A percentile compares a stretch with the other conserved stretches of the same genome.
Evolutionary conservation across 1,140 invertebrate genomes (phyloP).

Genomic region (Halictus rubicundus): DNA sequence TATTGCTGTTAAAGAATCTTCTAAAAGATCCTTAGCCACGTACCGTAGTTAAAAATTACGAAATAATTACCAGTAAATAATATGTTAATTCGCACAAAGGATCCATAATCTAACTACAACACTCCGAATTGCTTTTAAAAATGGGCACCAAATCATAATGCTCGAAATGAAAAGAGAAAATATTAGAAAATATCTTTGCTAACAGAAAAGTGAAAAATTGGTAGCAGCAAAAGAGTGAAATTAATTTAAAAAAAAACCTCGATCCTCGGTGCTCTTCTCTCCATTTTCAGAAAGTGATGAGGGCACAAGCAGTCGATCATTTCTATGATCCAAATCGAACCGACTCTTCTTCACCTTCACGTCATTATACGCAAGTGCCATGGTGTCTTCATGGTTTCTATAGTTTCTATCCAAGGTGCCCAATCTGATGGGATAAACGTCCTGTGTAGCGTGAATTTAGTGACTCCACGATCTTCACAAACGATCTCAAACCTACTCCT

Average conservation of each 20-base stretch:
- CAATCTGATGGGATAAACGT: constrained; percentile 66
- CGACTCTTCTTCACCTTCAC: constrained; percentile 23
- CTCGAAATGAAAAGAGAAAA: no score
- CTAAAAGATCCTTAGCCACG: no score
- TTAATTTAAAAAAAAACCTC: constrained; percentile 43
- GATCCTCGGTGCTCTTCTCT: constrained; percentile 36
- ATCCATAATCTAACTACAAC: no score
- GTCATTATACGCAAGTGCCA: constrained; percentile 61
- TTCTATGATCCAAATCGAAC: constrained; percentile 57
- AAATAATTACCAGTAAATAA: no score
- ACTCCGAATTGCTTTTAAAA: no score
- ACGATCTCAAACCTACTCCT: neutral
- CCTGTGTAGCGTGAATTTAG: constrained; percentile 58
- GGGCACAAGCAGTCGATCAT: constrained; percentile 69
- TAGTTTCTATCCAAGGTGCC: constrained; percentile 65
- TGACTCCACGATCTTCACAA: constrained; percentile 34
- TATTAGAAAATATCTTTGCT: no score
- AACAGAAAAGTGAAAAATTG: no score
- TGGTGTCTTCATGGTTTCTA: constrained; percentile 52
- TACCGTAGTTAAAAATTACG: no score
- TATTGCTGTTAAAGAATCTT: no score
- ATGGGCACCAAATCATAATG: no score
- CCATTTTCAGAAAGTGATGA: constrained; percentile 53
- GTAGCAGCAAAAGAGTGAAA: no score
- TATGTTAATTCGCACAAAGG: no score